Evolutionary conservation across 2,797 vertebrate species (phyloP), one percentile per base, ranked within the genome.

Genomic region (Cossypha caffra): DNA sequence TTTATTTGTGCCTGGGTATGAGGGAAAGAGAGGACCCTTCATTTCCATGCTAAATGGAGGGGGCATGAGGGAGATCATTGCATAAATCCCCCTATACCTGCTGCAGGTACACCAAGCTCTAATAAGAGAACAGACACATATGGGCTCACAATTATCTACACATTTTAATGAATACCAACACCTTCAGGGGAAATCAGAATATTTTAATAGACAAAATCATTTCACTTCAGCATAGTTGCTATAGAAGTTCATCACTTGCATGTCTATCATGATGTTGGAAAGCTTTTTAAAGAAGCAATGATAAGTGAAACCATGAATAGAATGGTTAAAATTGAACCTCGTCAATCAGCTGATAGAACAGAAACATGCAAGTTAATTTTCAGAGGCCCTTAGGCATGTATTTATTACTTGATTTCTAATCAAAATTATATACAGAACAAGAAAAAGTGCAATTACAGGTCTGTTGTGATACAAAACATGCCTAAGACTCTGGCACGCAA

Each of bases 361-460:
- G 66, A 78, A 92, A 91, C 91, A 88, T 26, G 40, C 62, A 82
- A 86, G 81, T 90, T 96, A 81, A 94, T 96, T 96, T 93, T 68
- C 73, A 94, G 82, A 83, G 84, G 89, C 94, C 94, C 90, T 93
- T 88, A 93, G 94, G 94, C 86, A 54, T 58, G 38, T 74, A 93
- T 93, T 96, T 96, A 75, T 93, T 86, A 86, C 71, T 85, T 80
- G 72, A 91, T 92, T 93, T 89, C 82, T 81, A 91, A 95, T 86
- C 69, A 93, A 91, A 96, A 95, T 91, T 93, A 91, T 93, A 88
- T 38, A 83, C 33, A 66, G 43, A 94, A 66, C 37, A 66, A 62
- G 58, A 81, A 94, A 88, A 90, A 88, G 54, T 75, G 79, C 42
- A 94, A 95, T 94, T 95, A 78, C 62, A 72, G 68, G 31, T 72